Evolutionary conservation across 2,113 vertebrate species (phyloP), one percentile per base, ranked within the genome.

Genomic region (Micronycteris hirsuta): DNA sequence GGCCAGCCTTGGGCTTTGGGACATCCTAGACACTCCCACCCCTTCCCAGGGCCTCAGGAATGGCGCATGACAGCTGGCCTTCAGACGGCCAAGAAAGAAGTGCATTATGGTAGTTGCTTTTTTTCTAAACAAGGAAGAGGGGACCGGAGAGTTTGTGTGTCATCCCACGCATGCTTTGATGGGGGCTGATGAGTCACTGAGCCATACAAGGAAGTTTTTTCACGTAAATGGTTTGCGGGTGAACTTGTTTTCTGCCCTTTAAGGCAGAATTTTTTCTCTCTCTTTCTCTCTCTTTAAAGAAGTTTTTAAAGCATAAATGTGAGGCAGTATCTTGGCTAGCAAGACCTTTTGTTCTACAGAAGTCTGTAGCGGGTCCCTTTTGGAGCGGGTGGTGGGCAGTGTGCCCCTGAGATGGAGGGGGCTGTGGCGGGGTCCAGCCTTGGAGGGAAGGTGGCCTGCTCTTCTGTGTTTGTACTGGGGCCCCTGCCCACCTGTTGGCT

Each of bases 161-260:
- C 95, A 97, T 92, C 94, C 96, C 97, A 93, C 52, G 22, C 95
- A 45, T 54, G n/a, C 95, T 96, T 96, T 97, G 97, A 96, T 96
- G 96, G 97, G 98, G 82, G 97, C 96, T 87, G 84, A 91, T 98
- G 98, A 98, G 96, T 98, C 98, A 97, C 97, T 41, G 24, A 96
- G 68, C 96, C 96, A 26, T 56, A 92, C 80, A 92, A 94, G 91
- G 95, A 95, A 73, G 61, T 17, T 88, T 89, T 74, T 89, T 87
- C 95, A 93, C 81, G n/a, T 86, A 89, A 82, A 93, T 8, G 47
- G 58, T 77, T 96, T 93, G 81, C 4, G 87, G 95, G 88, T 49
- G 68, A 96, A 77, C 91, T 96, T 80, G 61, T 91, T 95, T 95
- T 93, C 92, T 95, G 87, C 78, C 86, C 92, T 97, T 95, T 91